Evolutionary conservation across 2,797 vertebrate species (phyloP).

Genomic region (Morelia viridis): DNA sequence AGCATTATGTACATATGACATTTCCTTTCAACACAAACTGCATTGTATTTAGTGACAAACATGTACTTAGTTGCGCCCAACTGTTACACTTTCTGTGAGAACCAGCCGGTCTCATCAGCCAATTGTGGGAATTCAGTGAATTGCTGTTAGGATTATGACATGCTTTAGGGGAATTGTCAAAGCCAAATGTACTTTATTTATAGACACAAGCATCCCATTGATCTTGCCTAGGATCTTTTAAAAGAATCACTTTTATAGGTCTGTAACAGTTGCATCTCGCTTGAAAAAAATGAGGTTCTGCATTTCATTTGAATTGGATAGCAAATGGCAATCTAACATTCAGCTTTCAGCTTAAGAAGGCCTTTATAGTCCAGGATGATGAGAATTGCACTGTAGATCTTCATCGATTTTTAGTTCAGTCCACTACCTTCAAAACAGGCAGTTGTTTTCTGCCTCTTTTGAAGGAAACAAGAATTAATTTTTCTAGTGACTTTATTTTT

Average conservation of each 20-base stretch:
- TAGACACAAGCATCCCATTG: not conserved
- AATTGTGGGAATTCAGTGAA: not conserved
- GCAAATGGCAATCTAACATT: not conserved
- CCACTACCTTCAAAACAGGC: not conserved
- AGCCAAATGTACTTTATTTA: not conserved
- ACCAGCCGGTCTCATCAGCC: not conserved
- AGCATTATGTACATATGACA: not conserved
- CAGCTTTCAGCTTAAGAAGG: not conserved
- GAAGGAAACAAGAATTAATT: not conserved
- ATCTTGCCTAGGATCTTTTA: not conserved
- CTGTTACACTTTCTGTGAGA: not conserved
- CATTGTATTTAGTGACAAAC: not conserved
- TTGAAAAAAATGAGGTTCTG: not conserved
- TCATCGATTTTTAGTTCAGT: not conserved
- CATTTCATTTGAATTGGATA: not conserved
- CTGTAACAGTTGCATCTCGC: not conserved
- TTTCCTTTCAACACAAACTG: not conserved
- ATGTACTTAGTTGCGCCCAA: fast-evolving
- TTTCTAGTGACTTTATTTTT: not conserved
- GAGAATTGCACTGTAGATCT: not conserved
- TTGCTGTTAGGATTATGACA: not conserved
- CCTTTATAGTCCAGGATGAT: not conserved
- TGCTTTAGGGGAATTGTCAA: not conserved
- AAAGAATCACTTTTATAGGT: not conserved
- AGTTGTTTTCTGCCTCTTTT: not conserved